Evolutionary conservation across 2,888 invertebrate genomes (phyloP).

Genomic region (Drosophila histrio): DNA sequence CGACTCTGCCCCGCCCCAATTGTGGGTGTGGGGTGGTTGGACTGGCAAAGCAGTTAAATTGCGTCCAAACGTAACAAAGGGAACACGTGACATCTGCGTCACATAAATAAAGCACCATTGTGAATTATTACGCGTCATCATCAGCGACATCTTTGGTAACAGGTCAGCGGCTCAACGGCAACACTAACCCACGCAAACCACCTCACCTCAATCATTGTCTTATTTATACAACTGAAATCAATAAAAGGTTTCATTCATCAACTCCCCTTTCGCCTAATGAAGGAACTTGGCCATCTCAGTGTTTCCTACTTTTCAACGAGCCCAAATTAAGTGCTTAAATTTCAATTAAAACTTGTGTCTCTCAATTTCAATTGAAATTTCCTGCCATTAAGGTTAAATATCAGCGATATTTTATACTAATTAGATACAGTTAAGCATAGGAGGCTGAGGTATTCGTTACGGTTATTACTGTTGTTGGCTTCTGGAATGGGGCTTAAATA

Average conservation of each 20-base stretch:
- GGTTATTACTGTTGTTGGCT: slow-evolving; percentile 1
- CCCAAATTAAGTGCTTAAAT: slow-evolving; percentile 77
- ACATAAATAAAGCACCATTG: slow-evolving; percentile 70
- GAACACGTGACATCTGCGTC: slow-evolving; percentile 75
- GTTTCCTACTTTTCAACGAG: background rate
- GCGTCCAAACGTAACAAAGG: slow-evolving; percentile 68
- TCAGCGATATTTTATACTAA: slow-evolving; percentile 64
- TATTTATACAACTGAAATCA: slow-evolving; percentile 52
- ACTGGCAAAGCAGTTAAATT: slow-evolving; percentile 55
- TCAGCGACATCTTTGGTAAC: slow-evolving; percentile 26
- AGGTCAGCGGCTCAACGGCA: slow-evolving; percentile 13
- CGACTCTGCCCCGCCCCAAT: background rate
- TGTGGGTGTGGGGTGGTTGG: no score
- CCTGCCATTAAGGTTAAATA: slow-evolving; percentile 59
- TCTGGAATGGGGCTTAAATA: background rate
- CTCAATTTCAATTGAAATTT: slow-evolving; percentile 39
- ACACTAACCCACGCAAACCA: background rate
- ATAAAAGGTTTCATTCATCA: slow-evolving; percentile 3
- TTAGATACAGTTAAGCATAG: slow-evolving; percentile 55
- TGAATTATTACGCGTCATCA: slow-evolving; percentile 70
- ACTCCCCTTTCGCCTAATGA: background rate
- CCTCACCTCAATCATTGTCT: slow-evolving; percentile 13
- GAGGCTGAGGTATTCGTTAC: slow-evolving; percentile 1
- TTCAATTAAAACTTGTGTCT: slow-evolving; percentile 74
- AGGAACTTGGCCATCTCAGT: background rate